Evolutionary conservation across 2,888 invertebrate genomes (phyloP), one percentile per base, ranked within the genome.

Genomic region (Petrophora chlorosata): DNA sequence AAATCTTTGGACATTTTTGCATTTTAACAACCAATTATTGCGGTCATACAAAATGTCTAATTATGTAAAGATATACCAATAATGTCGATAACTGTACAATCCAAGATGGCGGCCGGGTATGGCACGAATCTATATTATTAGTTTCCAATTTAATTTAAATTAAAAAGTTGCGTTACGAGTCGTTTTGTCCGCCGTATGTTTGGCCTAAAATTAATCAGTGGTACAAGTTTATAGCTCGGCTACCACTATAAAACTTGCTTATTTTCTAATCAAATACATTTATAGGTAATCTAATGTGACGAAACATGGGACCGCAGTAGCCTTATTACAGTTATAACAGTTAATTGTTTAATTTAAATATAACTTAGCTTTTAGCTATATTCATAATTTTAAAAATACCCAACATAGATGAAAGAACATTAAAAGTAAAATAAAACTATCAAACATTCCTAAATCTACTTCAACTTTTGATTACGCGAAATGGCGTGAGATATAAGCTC

Each of bases 1-100:
- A 7, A 41, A 35, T 16, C 38, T 39, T 32, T 41, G 51, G 53
- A 45, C 46, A 54, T 52, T 52, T 51, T 39, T 50, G 49, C 47
- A 51, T 53, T 40, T 71, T 61, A 67, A 65, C 63, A 64, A 63
- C 63, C 65, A 73, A 67, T 74, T 70, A 73, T 68, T 65, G 60
- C 50, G 58, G 43, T 46, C 41, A 43, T 28, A 53, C 36, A 41
- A 46, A 13, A 41, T 41, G 13, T 46, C 29, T 54, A 46, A 59
- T 56, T 54, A 56, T 60, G 60, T 55, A 52, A 47, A 55, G 47
- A 47, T 45, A 51, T 51, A 53, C 28, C 56, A 59, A 50, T 56
- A 54, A 44, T 48, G 54, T 52, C 40, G 38, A 43, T 62, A 65
- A 56, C 65, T 65, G 62, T 61, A 57, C 48, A 38, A 35, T 41